phyloP scores from a whole-genome alignment of 1,140 invertebrate genomes.

The Paraescarpia echinospica region DNA sequence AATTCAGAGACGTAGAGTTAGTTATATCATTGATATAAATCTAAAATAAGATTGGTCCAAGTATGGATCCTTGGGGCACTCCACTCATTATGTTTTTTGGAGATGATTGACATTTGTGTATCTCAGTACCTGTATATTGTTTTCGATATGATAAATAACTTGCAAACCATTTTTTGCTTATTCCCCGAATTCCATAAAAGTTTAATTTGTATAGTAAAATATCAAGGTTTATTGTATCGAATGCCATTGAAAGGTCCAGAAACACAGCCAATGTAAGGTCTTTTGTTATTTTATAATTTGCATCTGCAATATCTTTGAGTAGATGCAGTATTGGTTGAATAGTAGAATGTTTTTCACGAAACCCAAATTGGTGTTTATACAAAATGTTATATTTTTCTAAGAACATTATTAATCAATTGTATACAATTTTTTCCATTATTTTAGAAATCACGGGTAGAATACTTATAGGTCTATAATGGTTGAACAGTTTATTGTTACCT shows the following conservation, averaged over 20 bases:
- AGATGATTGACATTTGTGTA: neutral
- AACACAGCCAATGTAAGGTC: neutral
- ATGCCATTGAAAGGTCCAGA: neutral
- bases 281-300: constrained; percentile 1
- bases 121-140: neutral
- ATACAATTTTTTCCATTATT: neutral
- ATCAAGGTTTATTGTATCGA: neutral
- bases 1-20: neutral
- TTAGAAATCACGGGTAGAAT: neutral
- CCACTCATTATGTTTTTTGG: neutral
- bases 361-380: neutral
- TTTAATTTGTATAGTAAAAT: neutral
- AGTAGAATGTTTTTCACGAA: neutral
- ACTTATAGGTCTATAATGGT: neutral
- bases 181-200: neutral
- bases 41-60: neutral
- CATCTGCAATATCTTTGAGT: neutral
- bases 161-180: neutral
- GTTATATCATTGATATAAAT: neutral
- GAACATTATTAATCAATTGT: neutral
- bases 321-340: neutral
- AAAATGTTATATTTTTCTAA: neutral
- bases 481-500: neutral
- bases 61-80: neutral
- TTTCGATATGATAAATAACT: neutral